Conservation (phyloP, 2,888 invertebrate species). For the Ichneumoninae sp. region DNA sequence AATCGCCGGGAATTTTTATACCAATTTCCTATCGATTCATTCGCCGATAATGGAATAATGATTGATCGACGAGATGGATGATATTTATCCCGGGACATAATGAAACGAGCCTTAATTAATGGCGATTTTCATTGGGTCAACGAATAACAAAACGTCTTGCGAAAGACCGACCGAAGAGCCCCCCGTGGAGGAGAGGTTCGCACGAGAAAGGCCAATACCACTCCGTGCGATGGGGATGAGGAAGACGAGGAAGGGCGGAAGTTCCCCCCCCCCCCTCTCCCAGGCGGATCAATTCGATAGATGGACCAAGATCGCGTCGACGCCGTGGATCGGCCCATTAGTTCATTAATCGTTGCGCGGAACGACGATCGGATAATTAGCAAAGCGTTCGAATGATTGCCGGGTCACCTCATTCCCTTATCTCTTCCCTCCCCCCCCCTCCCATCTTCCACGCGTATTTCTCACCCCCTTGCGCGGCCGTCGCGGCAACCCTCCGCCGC, state of each 20-base stretch:
- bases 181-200: constrained; percentile 56
- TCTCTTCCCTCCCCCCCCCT: constrained; percentile 17
- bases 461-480: constrained; percentile 46
- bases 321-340: constrained; percentile 28
- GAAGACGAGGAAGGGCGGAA: constrained; percentile 25
- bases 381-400: constrained; percentile 70
- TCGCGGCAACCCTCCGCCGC: constrained; percentile 64
- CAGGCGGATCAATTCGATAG: constrained; percentile 41
- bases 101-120: constrained; percentile 65
- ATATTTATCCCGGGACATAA: constrained; percentile 60
- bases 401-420: constrained; percentile 37
- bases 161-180: constrained; percentile 35
- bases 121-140: constrained; percentile 61
- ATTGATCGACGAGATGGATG: constrained; percentile 61
- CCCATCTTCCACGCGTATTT: constrained; percentile 41
- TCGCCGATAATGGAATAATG: constrained; percentile 56
- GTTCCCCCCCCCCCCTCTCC: background rate
- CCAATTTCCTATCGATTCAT: constrained; percentile 61
- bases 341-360: constrained; percentile 58
- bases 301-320: constrained; percentile 27
- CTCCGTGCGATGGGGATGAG: background rate
- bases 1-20: constrained; percentile 45
- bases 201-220: constrained; percentile 38
- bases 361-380: constrained; percentile 79
- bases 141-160: constrained; percentile 52